Percentiles rank a stretch among this genome's conserved stretches.
Conservation (phyloP, 2,113 vertebrate species). For the Piaya cayana region DNA sequence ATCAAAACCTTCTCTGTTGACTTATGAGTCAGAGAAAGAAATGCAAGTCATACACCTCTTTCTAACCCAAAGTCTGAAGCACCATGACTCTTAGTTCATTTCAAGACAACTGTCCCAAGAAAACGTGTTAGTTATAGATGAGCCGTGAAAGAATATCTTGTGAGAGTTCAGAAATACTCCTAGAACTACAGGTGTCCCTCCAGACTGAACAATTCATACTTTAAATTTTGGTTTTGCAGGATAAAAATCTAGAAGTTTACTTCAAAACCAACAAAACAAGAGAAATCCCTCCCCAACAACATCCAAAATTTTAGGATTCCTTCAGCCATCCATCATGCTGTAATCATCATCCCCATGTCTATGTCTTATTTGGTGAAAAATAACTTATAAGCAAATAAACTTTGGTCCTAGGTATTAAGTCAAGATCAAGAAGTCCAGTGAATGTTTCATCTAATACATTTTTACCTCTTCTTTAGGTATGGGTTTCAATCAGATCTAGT, state of each 20-base stretch:
- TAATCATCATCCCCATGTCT: neutral
- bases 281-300: neutral
- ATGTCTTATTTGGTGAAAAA: neutral
- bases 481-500: neutral
- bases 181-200: neutral
- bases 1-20: neutral
- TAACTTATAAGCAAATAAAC: neutral
- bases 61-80: neutral
- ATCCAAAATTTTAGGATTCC: neutral
- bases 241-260: neutral
- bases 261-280: neutral
- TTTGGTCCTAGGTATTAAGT: neutral
- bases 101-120: neutral
- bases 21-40: slow-evolving; percentile 10
- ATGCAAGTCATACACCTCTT: neutral
- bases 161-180: neutral
- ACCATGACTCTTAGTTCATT: neutral
- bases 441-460: neutral
- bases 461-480: neutral
- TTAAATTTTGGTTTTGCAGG: neutral
- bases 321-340: neutral
- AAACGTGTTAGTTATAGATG: neutral
- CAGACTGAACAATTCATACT: neutral
- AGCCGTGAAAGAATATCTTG: neutral
- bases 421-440: neutral